Percentiles rank a stretch among this genome's conserved stretches.
These are phyloP conservation scores for Cotesia congregata DNA, from an alignment of 2,888 invertebrate genomes.

Conservation along the genomic window DNA sequence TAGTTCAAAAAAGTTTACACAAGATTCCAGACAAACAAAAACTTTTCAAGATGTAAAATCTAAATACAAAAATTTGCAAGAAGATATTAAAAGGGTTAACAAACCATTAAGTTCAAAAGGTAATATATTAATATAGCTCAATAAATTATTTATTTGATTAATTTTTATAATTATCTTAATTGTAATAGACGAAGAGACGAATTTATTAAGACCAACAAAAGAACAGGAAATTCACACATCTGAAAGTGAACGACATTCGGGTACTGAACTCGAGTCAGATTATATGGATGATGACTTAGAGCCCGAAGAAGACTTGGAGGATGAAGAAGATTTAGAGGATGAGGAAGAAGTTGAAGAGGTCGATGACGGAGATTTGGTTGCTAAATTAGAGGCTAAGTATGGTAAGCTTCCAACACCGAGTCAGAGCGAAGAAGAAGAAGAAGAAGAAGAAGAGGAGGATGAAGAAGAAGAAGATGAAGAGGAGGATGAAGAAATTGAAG, in stretches of 20 bases:
- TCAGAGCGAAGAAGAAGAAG: constrained; percentile 69
- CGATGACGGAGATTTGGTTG: constrained; percentile 80
- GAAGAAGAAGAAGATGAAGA: constrained; percentile 58
- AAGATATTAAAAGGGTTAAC: constrained; percentile 30
- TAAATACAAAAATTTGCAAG: constrained; percentile 52
- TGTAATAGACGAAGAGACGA: not conserved
- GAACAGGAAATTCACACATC: constrained; percentile 47
- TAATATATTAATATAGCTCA: not conserved
- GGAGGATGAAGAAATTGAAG: constrained; percentile 54
- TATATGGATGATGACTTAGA: constrained; percentile 75
- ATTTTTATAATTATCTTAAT: not conserved
- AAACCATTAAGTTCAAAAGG: constrained; percentile 8
- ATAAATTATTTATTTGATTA: not conserved
- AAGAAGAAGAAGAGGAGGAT: constrained; percentile 70
- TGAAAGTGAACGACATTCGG: constrained; percentile 50
- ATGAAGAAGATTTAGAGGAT: constrained; percentile 60
- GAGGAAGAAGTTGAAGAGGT: constrained; percentile 72
- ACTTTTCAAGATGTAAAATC: constrained; percentile 55
- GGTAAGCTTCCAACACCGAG: constrained; percentile 74
- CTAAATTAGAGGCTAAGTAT: constrained; percentile 81
- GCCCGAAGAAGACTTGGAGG: constrained; percentile 53
- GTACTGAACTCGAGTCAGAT: constrained; percentile 56
- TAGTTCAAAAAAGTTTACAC: constrained; percentile 44
- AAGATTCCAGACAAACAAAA: constrained; percentile 44
- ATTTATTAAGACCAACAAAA: constrained; percentile 39